Base-by-base conservation (phyloP, 2,113 vertebrate genomes). In the Indicator indicator region DNA sequence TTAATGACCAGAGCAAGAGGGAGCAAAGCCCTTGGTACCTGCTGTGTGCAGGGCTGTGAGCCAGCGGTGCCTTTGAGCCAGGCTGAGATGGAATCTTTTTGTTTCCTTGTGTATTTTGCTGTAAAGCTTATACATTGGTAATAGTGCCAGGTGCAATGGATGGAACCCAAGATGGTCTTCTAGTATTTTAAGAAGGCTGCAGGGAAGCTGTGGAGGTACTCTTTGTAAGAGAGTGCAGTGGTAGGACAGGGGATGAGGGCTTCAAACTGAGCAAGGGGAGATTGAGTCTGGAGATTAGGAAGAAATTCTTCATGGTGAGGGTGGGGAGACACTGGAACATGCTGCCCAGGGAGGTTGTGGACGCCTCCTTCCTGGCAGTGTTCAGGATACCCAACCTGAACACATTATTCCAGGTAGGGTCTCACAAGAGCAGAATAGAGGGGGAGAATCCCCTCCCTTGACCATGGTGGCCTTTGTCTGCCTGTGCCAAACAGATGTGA, bases 401-500 rank as follows among this genome's bases (percentile, higher is more conserved):
- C 50, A 52, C 23, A 18, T 52, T 52, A 52, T 23, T 52, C 48
- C 50, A 52, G 50, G 50, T 52, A 26, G 50, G 50, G 50, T 52
- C 50, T 52, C 50, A 26, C 23, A 26, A 24, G 50, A 52, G 23
- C 50, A 26, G 50, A 52, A 12, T 26, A 52, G 12, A 52, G 50
- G 50, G 50, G 12, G 50, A 52, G 12, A 52, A 52, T 52, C 50
- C 50, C 50, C 50, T 52, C 50, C 19, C 11, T 5, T n/a, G 48
- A 18, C 68, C 15, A 13, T 1, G 9, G 33, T 64, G 50, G 80
- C 86, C 86, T 93, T 91, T 88, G 89, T 94, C 30, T 65, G 67
- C 68, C 91, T 5, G 89, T 73, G 85, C 88, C 95, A 52, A 83
- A 27, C 95, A 97, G 96, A 95, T 93, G 96, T 36, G 93, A 91